Base-by-base conservation (phyloP, 2,888 invertebrate genomes). In the Acronicta psi region DNA sequence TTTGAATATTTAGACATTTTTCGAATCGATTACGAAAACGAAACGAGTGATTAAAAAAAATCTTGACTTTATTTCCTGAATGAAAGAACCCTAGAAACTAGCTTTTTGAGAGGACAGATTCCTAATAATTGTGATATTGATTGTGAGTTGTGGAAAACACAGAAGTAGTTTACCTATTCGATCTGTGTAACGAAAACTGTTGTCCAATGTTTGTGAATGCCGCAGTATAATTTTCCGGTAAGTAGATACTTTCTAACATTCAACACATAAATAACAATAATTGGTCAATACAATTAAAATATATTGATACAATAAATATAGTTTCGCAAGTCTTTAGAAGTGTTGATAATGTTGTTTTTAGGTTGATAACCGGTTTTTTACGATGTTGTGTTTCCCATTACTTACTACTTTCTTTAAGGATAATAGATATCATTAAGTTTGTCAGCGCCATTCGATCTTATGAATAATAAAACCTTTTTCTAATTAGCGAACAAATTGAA, bases 201-300 rank as follows among this genome's bases (percentile, higher is more conserved):
- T 43, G 20, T 25, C 37, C 37, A 34, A 38, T 46, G 43, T 7
- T 42, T 42, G 25, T 65, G 40, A 31, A 25, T 36, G 34, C 25
- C 71, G 20, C 10, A 46, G 50, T 43, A 59, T 36, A 18, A 41
- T 59, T 54, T 43, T 9, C 37, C 31, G 67, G 67, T 68, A 71
- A 68, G 67, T 68, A 40, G 37, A 0, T 31, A 40, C 5, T n/a
- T 51, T 10, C 16, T 11, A 11, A 29, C 11, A 29, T 11, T 11
- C 11, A 29, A 2, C 2, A 25, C 29, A 29, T 29, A 11, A 29
- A n/a, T 10, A 29, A 29, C 10, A 29, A 10, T 29, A 11, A 29
- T 29, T 29, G 11, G 3, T 29, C 29, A 4, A 29, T 11, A 5
- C 20, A 20, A 11, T 29, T 3, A 10, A 29, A 11, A 11, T 29